These are phyloP conservation scores for Catajapyx aquilonaris DNA, from an alignment of 1,140 invertebrate species.

Conservation along the genomic window DNA sequence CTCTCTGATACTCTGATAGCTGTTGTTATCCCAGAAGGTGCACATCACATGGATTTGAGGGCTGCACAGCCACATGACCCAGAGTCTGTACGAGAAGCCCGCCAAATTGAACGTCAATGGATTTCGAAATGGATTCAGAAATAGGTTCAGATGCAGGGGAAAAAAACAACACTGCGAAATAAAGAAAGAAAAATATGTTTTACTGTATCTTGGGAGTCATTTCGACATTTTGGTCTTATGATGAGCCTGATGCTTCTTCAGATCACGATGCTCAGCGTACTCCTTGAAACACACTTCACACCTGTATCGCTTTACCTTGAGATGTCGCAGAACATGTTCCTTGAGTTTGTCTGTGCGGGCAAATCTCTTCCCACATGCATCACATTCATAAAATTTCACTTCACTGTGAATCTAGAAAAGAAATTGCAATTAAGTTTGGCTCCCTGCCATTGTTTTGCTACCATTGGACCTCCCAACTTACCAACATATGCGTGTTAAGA, in stretches of 20 bases:
- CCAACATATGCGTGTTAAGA: conserved; percentile 8
- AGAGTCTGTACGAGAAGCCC: conserved; percentile 36
- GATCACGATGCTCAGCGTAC: conserved; percentile 12
- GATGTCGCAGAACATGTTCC: conserved; percentile 10
- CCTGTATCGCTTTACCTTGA: conserved; percentile 10
- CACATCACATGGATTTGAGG: conserved; percentile 89
- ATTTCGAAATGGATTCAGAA: conserved; percentile 43
- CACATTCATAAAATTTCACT: conserved; percentile 5
- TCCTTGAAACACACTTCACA: conserved; percentile 6
- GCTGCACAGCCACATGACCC: too few relatives aligned
- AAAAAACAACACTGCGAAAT: background rate
- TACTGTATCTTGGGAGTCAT: background rate
- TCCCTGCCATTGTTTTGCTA: background rate
- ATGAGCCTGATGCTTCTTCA: conserved; percentile 9
- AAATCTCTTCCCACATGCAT: conserved; percentile 11
- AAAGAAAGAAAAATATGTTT: conserved; percentile 1
- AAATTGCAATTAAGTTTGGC: background rate
- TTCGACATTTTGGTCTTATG: conserved; percentile 2
- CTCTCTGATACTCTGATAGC: conserved; percentile 41
- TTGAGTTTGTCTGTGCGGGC: conserved; percentile 13
- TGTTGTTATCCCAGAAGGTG: conserved; percentile 66
- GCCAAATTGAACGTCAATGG: conserved; percentile 38
- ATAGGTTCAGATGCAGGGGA: conserved; percentile 3
- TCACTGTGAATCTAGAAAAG: conserved; percentile 7
- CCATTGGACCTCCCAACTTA: background rate